These are phyloP conservation scores for Crematogaster levior DNA, from an alignment of 2,888 invertebrate genomes.

Conservation along the genomic window DNA sequence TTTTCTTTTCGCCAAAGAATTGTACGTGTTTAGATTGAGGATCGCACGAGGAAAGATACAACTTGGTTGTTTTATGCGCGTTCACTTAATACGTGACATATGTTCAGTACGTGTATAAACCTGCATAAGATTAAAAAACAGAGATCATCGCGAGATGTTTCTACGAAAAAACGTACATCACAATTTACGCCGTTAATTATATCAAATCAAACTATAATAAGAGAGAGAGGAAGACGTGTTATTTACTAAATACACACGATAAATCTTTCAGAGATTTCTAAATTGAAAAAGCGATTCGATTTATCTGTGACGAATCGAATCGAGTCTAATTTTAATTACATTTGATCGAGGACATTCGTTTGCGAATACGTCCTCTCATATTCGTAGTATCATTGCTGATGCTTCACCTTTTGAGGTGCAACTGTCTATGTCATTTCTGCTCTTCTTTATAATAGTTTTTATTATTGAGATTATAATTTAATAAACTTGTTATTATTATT, in stretches of 20 bases:
- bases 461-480: neutral
- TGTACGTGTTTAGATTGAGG: conserved; percentile 75
- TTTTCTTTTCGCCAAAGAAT: conserved; percentile 66
- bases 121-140: conserved; percentile 59
- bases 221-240: no score
- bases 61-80: conserved; percentile 63
- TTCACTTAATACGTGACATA: conserved; percentile 64
- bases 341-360: neutral
- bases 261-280: neutral
- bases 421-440: no score
- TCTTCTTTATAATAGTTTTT: no score
- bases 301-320: neutral
- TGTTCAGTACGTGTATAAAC: conserved; percentile 71
- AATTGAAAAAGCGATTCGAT: neutral
- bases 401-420: no score
- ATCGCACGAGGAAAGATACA: conserved; percentile 71
- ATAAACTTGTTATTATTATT: no score
- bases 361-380: neutral
- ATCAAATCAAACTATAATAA: neutral
- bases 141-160: neutral
- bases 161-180: neutral
- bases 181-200: neutral
- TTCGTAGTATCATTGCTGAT: neutral
- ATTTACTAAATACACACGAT: neutral
- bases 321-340: no score